Evolutionary conservation across 1,140 invertebrate genomes (phyloP).

Genomic region (Cyclargus thomasi): DNA sequence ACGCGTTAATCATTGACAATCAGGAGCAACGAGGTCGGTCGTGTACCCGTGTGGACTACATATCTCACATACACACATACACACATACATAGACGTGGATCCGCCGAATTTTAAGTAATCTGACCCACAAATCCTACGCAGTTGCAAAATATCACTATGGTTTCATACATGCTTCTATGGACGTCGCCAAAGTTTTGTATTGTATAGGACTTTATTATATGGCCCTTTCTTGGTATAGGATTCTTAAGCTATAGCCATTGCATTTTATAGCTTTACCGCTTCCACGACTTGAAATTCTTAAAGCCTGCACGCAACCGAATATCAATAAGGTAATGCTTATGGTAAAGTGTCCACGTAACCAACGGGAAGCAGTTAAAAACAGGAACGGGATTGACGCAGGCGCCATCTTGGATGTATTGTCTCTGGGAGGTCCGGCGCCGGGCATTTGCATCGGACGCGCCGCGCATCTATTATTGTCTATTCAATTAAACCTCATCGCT

Average conservation of each 20-base stretch:
- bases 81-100: neutral
- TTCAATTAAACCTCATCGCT: constrained; percentile 35
- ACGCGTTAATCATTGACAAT: constrained; percentile 30
- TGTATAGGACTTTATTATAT: too few species aligned
- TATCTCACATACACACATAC: neutral
- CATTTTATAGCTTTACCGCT: neutral
- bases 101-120: neutral
- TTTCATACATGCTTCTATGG: too few species aligned
- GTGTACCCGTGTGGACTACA: constrained; percentile 20
- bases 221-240: too few species aligned
- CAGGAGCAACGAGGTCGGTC: constrained; percentile 27
- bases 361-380: constrained; percentile 56
- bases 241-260: too few species aligned
- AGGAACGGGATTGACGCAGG: constrained; percentile 47
- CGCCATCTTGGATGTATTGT: constrained; percentile 68
- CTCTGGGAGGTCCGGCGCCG: constrained; percentile 69
- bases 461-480: constrained; percentile 56
- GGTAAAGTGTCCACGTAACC: constrained; percentile 51
- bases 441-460: constrained; percentile 68
- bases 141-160: too few species aligned
- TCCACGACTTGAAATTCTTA: neutral
- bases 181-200: too few species aligned
- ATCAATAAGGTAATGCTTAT: constrained; percentile 20
- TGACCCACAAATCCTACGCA: neutral
- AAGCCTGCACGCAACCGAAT: neutral